phyloP scores from a whole-genome alignment of 1,140 invertebrate genomes.

The Lutraria rhynchaena region DNA sequence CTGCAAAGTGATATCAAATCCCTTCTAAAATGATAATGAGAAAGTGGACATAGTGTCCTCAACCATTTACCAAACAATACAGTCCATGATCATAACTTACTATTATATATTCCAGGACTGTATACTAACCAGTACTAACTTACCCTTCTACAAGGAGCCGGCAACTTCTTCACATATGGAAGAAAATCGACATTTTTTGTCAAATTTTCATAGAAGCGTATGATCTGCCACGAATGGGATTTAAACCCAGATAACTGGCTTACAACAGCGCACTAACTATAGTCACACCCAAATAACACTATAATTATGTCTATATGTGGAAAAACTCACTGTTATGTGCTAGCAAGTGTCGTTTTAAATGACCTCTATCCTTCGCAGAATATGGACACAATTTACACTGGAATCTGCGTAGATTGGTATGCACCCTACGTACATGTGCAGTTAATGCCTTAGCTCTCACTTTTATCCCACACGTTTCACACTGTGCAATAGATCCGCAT shows the following conservation, averaged over 20 bases:
- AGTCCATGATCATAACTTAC: neutral
- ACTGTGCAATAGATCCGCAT: too few relatives aligned
- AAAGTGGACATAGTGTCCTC: neutral
- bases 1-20: neutral
- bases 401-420: neutral
- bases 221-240: too few relatives aligned
- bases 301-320: neutral
- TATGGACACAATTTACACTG: neutral
- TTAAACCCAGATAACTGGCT: too few relatives aligned
- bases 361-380: neutral
- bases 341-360: neutral
- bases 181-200: too few relatives aligned
- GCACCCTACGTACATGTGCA: too few relatives aligned
- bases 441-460: too few relatives aligned
- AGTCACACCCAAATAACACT: neutral
- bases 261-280: neutral
- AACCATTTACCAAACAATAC: neutral
- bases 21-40: neutral
- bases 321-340: neutral
- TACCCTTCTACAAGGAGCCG: too few relatives aligned
- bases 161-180: too few relatives aligned
- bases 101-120: neutral
- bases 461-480: too few relatives aligned
- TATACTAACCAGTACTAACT: too few relatives aligned
- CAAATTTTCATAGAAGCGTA: too few relatives aligned